These are phyloP conservation scores for Melanerpes aurifrons DNA, from an alignment of 2,113 vertebrate species.

Conservation along the genomic window DNA sequence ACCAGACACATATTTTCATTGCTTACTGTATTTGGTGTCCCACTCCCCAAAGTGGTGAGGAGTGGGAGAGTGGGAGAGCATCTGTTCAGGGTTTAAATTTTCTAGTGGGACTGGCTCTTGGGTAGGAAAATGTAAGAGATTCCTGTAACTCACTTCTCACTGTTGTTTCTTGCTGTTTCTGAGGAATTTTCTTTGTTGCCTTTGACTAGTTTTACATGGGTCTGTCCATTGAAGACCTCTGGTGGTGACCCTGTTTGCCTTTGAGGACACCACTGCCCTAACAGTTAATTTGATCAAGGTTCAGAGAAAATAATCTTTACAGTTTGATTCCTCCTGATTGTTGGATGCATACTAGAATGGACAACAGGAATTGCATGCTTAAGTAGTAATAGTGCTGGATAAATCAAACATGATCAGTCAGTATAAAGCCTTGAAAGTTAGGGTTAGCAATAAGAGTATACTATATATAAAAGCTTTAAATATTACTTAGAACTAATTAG, in stretches of 20 bases:
- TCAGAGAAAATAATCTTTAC: neutral
- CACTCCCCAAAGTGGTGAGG: neutral
- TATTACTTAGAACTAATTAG: constrained; percentile 53
- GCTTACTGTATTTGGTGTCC: accelerated
- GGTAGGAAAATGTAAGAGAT: neutral
- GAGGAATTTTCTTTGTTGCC: neutral
- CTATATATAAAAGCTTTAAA: constrained; percentile 44
- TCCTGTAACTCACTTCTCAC: neutral
- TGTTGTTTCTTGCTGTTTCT: neutral
- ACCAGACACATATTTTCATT: neutral
- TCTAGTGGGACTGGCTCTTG: neutral
- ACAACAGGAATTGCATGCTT: neutral
- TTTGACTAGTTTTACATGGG: neutral
- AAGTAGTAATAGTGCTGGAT: neutral
- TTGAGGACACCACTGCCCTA: neutral
- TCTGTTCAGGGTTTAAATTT: neutral
- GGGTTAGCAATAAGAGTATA: neutral
- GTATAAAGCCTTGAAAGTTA: neutral
- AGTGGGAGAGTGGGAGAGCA: neutral
- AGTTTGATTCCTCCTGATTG: neutral
- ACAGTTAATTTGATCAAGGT: neutral
- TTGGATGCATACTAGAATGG: neutral
- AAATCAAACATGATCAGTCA: neutral
- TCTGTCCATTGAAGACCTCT: neutral
- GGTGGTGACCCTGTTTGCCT: neutral